Percentiles rank a stretch among this genome's conserved stretches.
phyloP scores from a whole-genome alignment of 2,888 invertebrate species.

The Rotaria sp. region DNA sequence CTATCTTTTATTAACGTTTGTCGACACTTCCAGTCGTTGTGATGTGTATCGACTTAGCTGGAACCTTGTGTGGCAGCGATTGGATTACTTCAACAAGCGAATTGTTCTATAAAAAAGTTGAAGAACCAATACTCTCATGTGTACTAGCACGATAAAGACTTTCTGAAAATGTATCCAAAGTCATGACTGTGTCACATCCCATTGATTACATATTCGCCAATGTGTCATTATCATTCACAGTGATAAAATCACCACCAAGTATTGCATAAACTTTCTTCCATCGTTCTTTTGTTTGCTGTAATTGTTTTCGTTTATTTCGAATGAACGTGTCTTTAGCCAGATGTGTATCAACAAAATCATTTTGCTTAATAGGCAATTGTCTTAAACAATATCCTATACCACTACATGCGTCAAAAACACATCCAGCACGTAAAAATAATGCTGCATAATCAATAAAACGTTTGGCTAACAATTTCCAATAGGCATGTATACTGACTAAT shows the following conservation, averaged over 20 bases:
- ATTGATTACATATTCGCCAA: too few species aligned
- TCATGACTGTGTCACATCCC: too few species aligned
- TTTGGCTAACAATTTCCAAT: background rate
- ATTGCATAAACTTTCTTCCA: background rate
- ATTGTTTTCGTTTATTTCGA: background rate
- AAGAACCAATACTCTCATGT: too few species aligned
- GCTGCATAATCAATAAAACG: background rate
- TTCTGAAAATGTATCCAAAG: too few species aligned
- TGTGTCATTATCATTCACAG: too few species aligned
- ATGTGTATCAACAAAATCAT: background rate
- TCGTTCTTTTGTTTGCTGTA: background rate
- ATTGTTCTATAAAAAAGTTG: too few species aligned
- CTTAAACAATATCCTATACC: background rate
- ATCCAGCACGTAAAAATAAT: background rate
- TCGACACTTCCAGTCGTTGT: too few species aligned
- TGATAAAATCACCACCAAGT: background rate
- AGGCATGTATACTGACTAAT: background rate
- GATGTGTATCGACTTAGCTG: too few species aligned
- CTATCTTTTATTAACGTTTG: too few species aligned
- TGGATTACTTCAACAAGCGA: too few species aligned
- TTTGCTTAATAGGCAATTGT: background rate
- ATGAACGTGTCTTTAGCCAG: background rate
- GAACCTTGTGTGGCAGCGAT: too few species aligned
- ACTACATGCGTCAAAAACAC: background rate
- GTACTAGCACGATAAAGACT: too few species aligned